Percentiles rank a stretch among this genome's conserved stretches.
These are phyloP conservation scores for Rhynchomys soricoides DNA, from an alignment of 2,113 vertebrate genomes.

Conservation along the genomic window DNA sequence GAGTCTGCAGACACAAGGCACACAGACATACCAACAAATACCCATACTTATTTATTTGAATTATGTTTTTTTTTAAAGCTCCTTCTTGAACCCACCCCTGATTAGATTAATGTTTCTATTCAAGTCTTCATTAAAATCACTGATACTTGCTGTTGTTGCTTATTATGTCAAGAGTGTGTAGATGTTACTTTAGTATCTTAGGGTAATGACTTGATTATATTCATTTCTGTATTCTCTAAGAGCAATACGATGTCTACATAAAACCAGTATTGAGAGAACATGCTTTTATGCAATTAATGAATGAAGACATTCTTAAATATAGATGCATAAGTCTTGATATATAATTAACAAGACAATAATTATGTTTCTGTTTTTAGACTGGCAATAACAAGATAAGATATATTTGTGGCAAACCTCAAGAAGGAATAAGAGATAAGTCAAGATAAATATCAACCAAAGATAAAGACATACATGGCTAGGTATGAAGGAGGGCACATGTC, in stretches of 20 bases:
- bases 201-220: not conserved
- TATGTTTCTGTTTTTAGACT: not conserved
- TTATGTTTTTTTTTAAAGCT: too few relatives aligned
- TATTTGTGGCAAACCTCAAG: not conserved
- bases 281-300: not conserved
- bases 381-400: not conserved
- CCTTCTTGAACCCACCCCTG: not conserved
- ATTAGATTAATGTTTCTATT: not conserved
- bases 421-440: not conserved
- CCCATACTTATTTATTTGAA: not conserved
- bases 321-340: not conserved
- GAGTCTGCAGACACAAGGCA: not conserved
- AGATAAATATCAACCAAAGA: not conserved
- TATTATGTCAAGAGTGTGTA: not conserved
- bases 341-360: not conserved
- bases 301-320: not conserved
- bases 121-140: not conserved
- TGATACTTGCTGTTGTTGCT: not conserved
- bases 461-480: not conserved
- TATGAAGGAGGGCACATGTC: not conserved
- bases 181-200: not conserved
- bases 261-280: not conserved
- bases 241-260: not conserved
- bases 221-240: not conserved
- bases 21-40: not conserved